Evolutionary conservation across 2,797 vertebrate genomes (phyloP), one percentile per base, ranked within the genome.

Genomic region (Chrysocyon brachyurus): DNA sequence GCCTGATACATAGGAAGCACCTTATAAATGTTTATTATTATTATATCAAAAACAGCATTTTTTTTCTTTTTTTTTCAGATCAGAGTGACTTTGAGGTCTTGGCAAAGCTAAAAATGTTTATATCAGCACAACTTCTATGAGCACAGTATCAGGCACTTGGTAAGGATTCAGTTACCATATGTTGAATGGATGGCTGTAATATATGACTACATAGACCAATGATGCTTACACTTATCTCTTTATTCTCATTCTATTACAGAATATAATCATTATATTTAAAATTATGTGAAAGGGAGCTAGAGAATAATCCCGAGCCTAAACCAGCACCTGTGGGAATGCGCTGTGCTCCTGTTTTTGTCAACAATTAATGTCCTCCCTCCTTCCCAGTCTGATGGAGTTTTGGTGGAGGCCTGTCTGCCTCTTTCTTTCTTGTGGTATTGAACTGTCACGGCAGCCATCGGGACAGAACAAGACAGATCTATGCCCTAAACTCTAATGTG

Each of bases 21-120:
- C 85, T 57, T n/a, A 31, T 57, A 90, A 87, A 26, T 14, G 28
- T 57, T 91, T 49, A n/a, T 7, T 90, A n/a, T 24, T 70, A 46
- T 83, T 73, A 14, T 40, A 66, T 91, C 40, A 90, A 79, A 97
- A 91, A 26, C 28, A 68, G 10, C 11, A 66, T 40, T 81, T 75
- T 46, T 40, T 3, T 31, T 10, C 3, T 49, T 52, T n/a, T 28
- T 56, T 77, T 90, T 86, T 84, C 31, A 85, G n/a, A 70, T 94
- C 28, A 75, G 40, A 78, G 63, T 82, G 6, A 92, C 85, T 24
- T n/a, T 40, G 68, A 68, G 31, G 17, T 19, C 0, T 36, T 72
- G 33, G 17, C 46, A 94, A 93, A 70, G 14, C 57, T 6, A 40
- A 52, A 68, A 57, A 40, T 64, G 49, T 24, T 75, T 33, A 46